phyloP scores from a whole-genome alignment of 2,113 vertebrate species.

The Gallinago paraguaiae region DNA sequence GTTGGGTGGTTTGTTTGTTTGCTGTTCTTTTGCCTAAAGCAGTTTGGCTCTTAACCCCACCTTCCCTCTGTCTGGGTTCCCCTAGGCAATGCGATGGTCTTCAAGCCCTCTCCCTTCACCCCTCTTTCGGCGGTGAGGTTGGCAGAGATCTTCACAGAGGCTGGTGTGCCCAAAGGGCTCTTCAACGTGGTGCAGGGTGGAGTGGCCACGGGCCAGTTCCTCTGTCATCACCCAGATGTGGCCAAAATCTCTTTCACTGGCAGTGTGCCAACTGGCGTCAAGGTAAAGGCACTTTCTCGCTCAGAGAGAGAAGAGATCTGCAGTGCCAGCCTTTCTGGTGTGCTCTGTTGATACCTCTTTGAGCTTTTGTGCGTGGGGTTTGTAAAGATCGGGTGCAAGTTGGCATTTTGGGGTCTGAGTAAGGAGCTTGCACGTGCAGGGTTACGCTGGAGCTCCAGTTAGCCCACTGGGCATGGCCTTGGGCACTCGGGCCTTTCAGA shows the following conservation, averaged over 20 bases:
- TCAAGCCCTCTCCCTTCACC: slow-evolving; percentile 93
- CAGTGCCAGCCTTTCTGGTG: not conserved
- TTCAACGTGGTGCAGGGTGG: slow-evolving; percentile 96
- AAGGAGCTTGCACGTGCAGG: rapidly evolving
- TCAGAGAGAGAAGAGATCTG: rapidly evolving
- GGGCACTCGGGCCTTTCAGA: not conserved
- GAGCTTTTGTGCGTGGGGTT: not conserved
- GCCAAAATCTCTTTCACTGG: slow-evolving; percentile 97
- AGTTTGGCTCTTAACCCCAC: not conserved
- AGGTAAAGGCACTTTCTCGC: slow-evolving; percentile 74
- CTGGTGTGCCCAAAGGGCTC: slow-evolving; percentile 88
- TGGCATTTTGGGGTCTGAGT: not conserved
- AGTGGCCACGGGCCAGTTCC: slow-evolving; percentile 86
- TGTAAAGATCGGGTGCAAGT: not conserved
- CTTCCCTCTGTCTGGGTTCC: not conserved
- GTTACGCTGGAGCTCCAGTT: not conserved
- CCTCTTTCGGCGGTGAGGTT: slow-evolving; percentile 85
- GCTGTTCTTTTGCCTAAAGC: not conserved
- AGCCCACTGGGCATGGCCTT: not conserved
- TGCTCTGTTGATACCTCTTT: not conserved
- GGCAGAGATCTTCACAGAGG: slow-evolving; percentile 92
- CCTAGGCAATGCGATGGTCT: slow-evolving; percentile 94
- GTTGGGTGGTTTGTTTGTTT: not conserved
- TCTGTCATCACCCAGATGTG: slow-evolving; percentile 89
- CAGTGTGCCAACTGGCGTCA: slow-evolving; percentile 91